Evolutionary conservation across 2,888 invertebrate species (phyloP).

Genomic region (Subacronicta megacephala): DNA sequence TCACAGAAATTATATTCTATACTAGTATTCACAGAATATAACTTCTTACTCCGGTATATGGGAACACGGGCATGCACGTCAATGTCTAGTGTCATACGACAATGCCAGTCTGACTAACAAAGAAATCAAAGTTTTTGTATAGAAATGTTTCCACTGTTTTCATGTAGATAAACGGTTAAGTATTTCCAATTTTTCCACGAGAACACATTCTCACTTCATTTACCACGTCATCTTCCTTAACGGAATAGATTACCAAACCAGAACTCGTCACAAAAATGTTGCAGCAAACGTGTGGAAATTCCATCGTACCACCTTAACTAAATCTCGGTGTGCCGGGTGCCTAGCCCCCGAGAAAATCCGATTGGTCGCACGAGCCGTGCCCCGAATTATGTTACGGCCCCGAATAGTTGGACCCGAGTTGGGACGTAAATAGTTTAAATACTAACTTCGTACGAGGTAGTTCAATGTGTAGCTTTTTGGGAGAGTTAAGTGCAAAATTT

Average conservation of each 20-base stretch:
- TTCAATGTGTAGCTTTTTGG: constrained; percentile 28
- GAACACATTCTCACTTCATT: background rate
- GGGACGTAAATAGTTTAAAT: constrained; percentile 58
- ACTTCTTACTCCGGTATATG: no score
- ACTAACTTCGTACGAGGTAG: constrained; percentile 35
- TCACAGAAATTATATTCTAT: no score
- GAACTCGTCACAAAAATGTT: constrained; percentile 17
- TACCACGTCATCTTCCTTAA: background rate
- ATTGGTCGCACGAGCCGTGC: constrained; percentile 52
- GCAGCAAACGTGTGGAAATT: constrained; percentile 28
- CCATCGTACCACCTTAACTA: constrained; percentile 50
- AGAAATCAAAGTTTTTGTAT: no score
- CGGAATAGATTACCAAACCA: constrained; percentile 5
- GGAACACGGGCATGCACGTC: no score
- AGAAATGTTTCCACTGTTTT: no score
- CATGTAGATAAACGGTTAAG: no score
- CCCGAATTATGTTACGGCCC: constrained; percentile 50
- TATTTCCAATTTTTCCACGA: no score
- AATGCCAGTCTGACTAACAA: no score
- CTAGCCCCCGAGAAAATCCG: constrained; percentile 61
- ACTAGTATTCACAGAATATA: no score
- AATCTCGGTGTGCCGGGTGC: constrained; percentile 56
- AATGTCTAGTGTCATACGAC: no score
- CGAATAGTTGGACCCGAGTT: constrained; percentile 53
- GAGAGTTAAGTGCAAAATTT: constrained; percentile 23